Evolutionary conservation across 2,888 invertebrate species (phyloP), one percentile per base, ranked within the genome.

Genomic region (Cosmopolites sordidus): DNA sequence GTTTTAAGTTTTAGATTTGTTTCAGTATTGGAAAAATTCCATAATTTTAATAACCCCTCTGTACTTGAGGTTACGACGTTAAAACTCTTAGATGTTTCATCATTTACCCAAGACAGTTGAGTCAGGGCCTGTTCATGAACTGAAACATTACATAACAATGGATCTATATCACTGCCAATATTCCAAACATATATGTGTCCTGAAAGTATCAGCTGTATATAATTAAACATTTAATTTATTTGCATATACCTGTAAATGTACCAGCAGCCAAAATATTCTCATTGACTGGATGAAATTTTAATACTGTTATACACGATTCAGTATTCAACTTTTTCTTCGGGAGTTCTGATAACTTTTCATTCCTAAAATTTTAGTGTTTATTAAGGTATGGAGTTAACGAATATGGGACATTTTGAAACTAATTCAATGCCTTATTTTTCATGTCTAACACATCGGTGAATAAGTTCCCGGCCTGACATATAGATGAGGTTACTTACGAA

Each of bases 251-350:
- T 48, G 73, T 62, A 62, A 68, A 67, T 9, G 73, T 69, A 18
- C 77, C 78, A 55, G 74, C 76, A 17, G 76, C 78, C 41, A 80
- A 64, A 49, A 80, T 71, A 1, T 74, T 72, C 0, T 78, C 75
- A 59, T 76, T 70, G 1, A 64, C 66, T 1, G 78, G 76, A 66
- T 80, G 79, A 66, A 77, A 79, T 37, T 71, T 62, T 12, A 79
- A 55, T 4, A 70, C 60, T 8, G 73, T 74, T 6, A 78, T 69
- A 47, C 79, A 80, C 15, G 75, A 69, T 54, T 75, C 66, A 11
- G 69, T 66, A 42, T 58, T 58, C 16, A 73, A 58, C 50, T 63
- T 66, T 58, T 69, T 69, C 50, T 62, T 64, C 2, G 72, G 70
- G n/a, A 33, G 42, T 18, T 68, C 64, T 1, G 67, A 60, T 43